phyloP scores from a whole-genome alignment of 2,888 invertebrate species.

The Escarpia spicata region DNA sequence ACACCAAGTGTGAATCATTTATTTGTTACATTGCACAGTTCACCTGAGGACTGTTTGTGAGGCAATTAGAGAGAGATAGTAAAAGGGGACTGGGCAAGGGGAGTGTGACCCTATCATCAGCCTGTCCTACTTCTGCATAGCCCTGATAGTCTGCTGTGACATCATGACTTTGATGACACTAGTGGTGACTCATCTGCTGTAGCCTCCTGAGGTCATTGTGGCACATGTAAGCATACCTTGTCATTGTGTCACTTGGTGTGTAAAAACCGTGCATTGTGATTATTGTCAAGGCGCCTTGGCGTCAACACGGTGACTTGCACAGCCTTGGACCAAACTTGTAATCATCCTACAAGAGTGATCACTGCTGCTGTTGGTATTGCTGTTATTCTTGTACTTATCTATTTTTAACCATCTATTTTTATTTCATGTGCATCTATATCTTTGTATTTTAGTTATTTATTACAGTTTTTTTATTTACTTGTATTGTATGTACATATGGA shows the following conservation, averaged over 20 bases:
- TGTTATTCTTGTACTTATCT: neutral
- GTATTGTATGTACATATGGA: too few species aligned
- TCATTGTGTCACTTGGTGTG: too few species aligned
- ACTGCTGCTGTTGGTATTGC: neutral
- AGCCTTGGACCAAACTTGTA: neutral
- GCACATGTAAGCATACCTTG: neutral
- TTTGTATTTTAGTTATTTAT: too few species aligned
- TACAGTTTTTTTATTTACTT: too few species aligned
- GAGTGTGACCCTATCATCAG: neutral
- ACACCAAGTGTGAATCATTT: too few species aligned
- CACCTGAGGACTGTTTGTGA: too few species aligned
- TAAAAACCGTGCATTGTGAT: neutral
- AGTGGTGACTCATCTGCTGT: neutral
- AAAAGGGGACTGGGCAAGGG: neutral
- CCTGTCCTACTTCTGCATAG: neutral
- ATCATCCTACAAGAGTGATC: neutral
- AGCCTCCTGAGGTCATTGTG: neutral
- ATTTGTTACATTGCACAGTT: too few species aligned
- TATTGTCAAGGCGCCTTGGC: neutral
- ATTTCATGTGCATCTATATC: too few species aligned
- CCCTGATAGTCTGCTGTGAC: neutral
- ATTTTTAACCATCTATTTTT: too few species aligned
- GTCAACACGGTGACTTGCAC: neutral
- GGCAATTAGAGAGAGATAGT: neutral
- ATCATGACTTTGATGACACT: neutral